phyloP scores from a whole-genome alignment of 2,113 vertebrate species.

The Myotis davidii region DNA sequence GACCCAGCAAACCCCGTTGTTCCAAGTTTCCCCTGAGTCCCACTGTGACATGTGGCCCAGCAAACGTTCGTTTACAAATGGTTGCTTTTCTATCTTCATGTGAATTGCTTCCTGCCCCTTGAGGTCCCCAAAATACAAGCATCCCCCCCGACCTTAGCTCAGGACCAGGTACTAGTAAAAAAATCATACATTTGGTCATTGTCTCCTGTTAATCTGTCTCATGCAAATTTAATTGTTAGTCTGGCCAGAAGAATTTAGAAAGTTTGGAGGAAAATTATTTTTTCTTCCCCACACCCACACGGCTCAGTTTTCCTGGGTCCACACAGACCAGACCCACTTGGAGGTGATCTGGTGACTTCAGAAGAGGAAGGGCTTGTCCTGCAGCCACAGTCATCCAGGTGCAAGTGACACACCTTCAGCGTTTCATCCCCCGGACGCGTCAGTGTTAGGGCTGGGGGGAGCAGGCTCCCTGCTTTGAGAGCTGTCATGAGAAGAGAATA shows the following conservation, averaged over 20 bases:
- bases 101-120: too few species aligned
- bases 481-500: neutral
- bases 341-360: neutral
- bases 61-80: too few species aligned
- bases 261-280: neutral
- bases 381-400: neutral
- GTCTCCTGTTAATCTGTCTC: too few species aligned
- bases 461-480: neutral
- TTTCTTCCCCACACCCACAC: neutral
- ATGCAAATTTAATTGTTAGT: neutral
- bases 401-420: too few species aligned
- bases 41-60: neutral
- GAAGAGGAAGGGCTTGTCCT: too few species aligned
- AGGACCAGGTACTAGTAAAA: accelerated
- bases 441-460: accelerated
- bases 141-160: neutral
- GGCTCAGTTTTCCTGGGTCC: neutral
- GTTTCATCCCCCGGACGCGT: neutral
- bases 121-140: neutral
- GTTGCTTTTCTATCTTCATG: neutral
- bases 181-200: neutral
- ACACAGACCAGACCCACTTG: accelerated
- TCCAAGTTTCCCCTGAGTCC: neutral
- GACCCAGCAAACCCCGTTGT: neutral
- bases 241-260: neutral